Evolutionary conservation across 2,797 vertebrate species (phyloP).

Genomic region (Oophaga sylvatica): DNA sequence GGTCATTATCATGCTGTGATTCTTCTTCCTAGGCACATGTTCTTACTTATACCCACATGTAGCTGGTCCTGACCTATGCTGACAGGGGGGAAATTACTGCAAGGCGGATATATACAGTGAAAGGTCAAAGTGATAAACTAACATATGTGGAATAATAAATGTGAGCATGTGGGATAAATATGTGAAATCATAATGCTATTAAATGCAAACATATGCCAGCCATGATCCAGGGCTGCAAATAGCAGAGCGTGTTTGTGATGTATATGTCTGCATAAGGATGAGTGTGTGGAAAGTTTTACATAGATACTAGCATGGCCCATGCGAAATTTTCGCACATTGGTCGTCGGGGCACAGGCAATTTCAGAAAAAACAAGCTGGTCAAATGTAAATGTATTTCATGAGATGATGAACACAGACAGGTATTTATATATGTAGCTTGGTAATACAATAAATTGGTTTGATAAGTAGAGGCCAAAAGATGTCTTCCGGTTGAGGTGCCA

Average conservation of each 20-base stretch:
- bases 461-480: no score
- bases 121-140: constrained; percentile 19
- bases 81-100: constrained; percentile 7
- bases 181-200: constrained; percentile 1
- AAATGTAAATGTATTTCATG: no score
- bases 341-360: no score
- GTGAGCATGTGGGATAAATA: not conserved
- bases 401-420: no score
- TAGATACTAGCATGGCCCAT: not conserved
- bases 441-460: no score
- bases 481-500: no score
- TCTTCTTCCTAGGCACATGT: constrained; percentile 14
- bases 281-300: not conserved
- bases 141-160: constrained; percentile 22
- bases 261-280: not conserved
- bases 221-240: not conserved
- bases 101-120: not conserved
- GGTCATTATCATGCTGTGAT: constrained; percentile 17
- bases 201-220: not conserved
- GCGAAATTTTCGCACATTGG: no score
- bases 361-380: no score
- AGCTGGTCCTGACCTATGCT: not conserved
- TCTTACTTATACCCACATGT: constrained; percentile 37
- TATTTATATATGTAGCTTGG: no score
- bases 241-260: not conserved